Conservation (phyloP, 35 echinoderm and acorn worm species). For the Apostichopus parvimensis region DNA sequence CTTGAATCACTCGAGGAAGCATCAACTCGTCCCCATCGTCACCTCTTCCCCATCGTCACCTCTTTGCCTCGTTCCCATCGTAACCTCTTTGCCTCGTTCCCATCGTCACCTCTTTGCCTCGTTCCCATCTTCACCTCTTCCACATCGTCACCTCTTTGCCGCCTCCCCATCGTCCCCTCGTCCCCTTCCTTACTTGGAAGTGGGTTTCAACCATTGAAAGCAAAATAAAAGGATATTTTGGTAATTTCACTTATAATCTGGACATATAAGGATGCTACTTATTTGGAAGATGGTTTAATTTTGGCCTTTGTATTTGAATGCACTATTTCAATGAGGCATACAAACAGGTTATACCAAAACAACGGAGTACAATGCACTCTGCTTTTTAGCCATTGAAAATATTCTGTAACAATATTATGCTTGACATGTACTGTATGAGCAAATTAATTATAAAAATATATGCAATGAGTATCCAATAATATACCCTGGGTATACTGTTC, state of each 20-base stretch:
- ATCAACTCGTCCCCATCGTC: neutral
- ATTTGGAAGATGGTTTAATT: neutral
- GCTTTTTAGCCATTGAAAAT: too few species aligned
- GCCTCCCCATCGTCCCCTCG: too few species aligned
- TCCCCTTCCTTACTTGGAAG: neutral
- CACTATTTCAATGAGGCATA: neutral
- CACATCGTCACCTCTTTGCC: too few species aligned
- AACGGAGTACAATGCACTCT: too few species aligned
- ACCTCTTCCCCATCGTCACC: neutral
- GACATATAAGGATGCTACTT: neutral
- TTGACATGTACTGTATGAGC: too few species aligned
- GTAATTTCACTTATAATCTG: neutral
- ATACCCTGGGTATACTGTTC: neutral
- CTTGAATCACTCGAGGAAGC: neutral
- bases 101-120: too few species aligned
- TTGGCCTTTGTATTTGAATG: constrained; percentile 6
- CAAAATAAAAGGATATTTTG: neutral
- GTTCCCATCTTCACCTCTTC: too few species aligned
- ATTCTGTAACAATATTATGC: too few species aligned
- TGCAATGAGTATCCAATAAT: too few species aligned
- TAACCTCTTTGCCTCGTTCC: too few species aligned
- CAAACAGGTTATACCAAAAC: too few species aligned
- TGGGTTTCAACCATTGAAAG: neutral
- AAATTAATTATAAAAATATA: too few species aligned
- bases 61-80: neutral